phyloP scores from a whole-genome alignment of 2,797 vertebrate species.

The Poliocrania exsul region DNA sequence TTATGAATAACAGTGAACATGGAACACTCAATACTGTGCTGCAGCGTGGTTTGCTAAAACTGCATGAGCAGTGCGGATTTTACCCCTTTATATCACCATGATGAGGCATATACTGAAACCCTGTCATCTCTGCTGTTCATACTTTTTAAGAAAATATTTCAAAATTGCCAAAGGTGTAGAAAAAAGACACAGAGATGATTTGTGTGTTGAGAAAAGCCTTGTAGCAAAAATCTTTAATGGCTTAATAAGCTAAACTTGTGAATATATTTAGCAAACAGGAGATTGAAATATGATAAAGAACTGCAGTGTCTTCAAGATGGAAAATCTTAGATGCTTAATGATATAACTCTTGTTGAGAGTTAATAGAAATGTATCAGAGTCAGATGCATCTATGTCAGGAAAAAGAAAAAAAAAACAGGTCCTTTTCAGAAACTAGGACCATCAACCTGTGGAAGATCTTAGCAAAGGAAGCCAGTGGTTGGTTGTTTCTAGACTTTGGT shows the following conservation, averaged over 20 bases:
- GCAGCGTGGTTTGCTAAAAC: neutral
- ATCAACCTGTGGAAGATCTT: neutral
- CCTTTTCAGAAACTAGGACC: neutral
- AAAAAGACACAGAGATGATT: neutral
- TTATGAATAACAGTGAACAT: neutral
- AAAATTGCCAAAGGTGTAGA: neutral
- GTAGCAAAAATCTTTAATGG: neutral
- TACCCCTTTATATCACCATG: neutral
- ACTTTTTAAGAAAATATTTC: neutral
- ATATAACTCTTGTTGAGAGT: neutral
- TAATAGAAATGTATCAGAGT: neutral
- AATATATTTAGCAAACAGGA: neutral
- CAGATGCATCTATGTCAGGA: neutral
- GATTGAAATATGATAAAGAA: neutral
- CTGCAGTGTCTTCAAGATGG: neutral
- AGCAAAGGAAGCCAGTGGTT: neutral
- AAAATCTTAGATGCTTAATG: neutral
- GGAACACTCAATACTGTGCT: neutral
- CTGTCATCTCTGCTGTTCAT: neutral
- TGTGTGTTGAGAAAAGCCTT: neutral
- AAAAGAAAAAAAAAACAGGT: neutral
- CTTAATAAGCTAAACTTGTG: neutral
- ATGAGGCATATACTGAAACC: neutral
- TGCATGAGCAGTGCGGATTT: neutral
- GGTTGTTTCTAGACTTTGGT: neutral